Percentiles rank a stretch among this genome's conserved stretches.
These are phyloP conservation scores for Scaptodrosophila latifasciaeformis DNA, from an alignment of 2,888 invertebrate genomes.

Conservation along the genomic window DNA sequence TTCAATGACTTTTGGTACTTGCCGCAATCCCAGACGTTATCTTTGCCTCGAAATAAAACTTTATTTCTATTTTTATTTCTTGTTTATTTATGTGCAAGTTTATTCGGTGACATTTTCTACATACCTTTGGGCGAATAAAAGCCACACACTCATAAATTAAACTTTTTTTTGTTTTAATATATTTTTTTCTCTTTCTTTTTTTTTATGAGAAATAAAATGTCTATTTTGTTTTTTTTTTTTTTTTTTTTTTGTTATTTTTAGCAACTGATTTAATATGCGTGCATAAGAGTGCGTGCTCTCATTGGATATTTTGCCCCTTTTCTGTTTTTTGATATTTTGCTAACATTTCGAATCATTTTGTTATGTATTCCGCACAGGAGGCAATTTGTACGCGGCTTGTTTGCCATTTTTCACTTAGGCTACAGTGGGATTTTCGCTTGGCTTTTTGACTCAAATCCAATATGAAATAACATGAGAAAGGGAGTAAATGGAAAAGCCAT, in stretches of 20 bases:
- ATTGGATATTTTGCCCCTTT: constrained; percentile 13
- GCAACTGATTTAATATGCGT: constrained; percentile 67
- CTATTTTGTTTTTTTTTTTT: no score
- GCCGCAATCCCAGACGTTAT: constrained; percentile 2
- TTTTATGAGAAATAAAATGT: no score
- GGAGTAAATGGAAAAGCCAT: no score
- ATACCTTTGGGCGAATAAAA: no score
- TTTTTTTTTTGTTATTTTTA: constrained; percentile 46
- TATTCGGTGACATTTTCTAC: constrained; percentile 13
- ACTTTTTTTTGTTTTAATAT: no score
- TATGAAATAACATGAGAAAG: no score
- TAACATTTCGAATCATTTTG: neutral
- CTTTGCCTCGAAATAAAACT: constrained; percentile 11
- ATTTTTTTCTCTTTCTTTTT: no score
- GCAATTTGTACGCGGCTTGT: constrained; percentile 68
- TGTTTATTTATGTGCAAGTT: constrained; percentile 15
- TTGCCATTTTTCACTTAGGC: constrained; percentile 61
- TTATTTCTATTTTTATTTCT: constrained; percentile 8
- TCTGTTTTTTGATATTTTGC: constrained; percentile 21
- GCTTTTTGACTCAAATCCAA: no score
- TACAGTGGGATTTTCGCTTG: no score
- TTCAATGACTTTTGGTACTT: constrained; percentile 60
- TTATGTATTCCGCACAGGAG: constrained; percentile 13
- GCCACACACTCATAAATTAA: constrained; percentile 18
- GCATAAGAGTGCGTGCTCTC: constrained; percentile 52